phyloP scores from a whole-genome alignment of 2,888 invertebrate species.

The Anagyrus pseudococci region DNA sequence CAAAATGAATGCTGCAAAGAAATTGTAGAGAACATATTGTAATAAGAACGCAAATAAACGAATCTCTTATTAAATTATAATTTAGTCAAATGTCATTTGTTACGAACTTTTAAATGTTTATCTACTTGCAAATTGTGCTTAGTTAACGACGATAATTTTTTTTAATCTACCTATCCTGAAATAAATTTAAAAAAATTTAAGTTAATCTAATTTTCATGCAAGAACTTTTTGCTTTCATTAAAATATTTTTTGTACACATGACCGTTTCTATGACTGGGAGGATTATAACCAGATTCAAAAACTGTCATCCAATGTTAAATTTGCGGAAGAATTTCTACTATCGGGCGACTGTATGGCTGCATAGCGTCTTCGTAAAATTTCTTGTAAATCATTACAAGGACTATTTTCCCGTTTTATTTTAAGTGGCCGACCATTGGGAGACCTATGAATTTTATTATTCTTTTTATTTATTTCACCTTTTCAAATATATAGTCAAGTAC shows the following conservation, averaged over 20 bases:
- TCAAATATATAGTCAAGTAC: constrained; percentile 4
- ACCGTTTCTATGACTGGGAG: constrained; percentile 19
- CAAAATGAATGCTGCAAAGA: too few relatives aligned
- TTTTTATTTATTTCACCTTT: not conserved
- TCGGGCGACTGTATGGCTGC: constrained; percentile 55
- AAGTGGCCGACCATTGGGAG: constrained; percentile 56
- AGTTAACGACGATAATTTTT: too few relatives aligned
- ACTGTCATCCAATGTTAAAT: constrained; percentile 51
- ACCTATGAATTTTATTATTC: constrained; percentile 45
- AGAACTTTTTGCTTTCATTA: constrained; percentile 19
- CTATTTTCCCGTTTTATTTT: constrained; percentile 55
- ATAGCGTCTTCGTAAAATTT: constrained; percentile 57
- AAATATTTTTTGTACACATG: constrained; percentile 22
- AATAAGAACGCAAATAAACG: too few relatives aligned
- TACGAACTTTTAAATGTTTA: too few relatives aligned
- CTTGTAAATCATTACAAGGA: constrained; percentile 59
- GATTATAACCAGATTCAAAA: constrained; percentile 44
- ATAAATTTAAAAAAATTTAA: constrained; percentile 13
- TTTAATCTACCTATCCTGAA: too few relatives aligned
- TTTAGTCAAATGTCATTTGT: too few relatives aligned
- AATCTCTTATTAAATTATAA: too few relatives aligned
- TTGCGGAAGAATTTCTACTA: constrained; percentile 51
- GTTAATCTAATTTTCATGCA: constrained; percentile 33
- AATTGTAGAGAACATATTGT: too few relatives aligned
- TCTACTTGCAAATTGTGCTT: too few relatives aligned